Base-by-base conservation (phyloP, 2,797 vertebrate genomes). In the Botia almorhae region DNA sequence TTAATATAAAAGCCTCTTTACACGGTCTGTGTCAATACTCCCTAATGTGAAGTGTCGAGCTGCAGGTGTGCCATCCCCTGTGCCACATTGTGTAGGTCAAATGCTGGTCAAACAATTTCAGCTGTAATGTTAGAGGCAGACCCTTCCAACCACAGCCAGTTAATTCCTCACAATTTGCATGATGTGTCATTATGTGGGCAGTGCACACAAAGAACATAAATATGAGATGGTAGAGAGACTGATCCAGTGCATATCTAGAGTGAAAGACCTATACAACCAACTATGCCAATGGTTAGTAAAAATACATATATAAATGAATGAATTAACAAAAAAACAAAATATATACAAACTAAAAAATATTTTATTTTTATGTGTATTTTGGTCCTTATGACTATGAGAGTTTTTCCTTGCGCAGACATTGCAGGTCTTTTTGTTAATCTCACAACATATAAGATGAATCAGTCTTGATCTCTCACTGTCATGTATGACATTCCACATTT, bases 61-160 rank as follows among this genome's bases (percentile, higher is more conserved):
- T 68, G 11, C n/a, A 21, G 64, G 64, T n/a, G 11, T 68, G 23
- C 23, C 46, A 21, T 33, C 39, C 17, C 7, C 36, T 14, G 39
- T 10, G 3, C 14, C n/a, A 7, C n/a, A 7, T 46, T 46, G 64
- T 68, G 64, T 21, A 61, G 39, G 7, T 48, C 43, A 17, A 46
- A 8, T 13, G 19, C 29, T 53, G 26, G 14, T 53, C 26, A 69
- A 56, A n/a, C 50, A 12, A 63, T 53, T 68, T 76, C 36, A 67
- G 43, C 63, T 77, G 26, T 69, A 53, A 69, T 19, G 36, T 43
- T 76, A 10, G 29, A 14, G 26, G 13, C 17, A 14, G 73, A 75
- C 26, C 48, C 26, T 68, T 36, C 21, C 26, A 78, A 69, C 16
- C 65, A 58, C 16, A 56, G 51, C 55, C 55, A 61, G 39, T 69